A percentile compares a stretch with the other conserved stretches of the same genome.
Conservation (phyloP, 2,888 invertebrate genomes). For the Leistus spinibarbis region DNA sequence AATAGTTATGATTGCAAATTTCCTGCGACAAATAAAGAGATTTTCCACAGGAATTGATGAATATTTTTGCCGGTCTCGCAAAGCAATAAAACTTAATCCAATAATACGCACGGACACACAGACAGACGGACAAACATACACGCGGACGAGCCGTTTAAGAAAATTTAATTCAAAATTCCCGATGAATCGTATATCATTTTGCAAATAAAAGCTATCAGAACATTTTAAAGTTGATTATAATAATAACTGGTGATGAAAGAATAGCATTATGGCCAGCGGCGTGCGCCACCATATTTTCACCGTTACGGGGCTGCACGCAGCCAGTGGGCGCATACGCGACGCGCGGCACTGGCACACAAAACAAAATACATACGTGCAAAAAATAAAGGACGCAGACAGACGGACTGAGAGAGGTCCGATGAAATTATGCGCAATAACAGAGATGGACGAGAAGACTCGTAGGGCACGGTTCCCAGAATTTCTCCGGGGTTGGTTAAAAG, state of each 20-base stretch:
- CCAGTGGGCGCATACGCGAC: too few relatives aligned
- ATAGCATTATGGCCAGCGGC: not conserved
- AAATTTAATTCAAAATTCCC: not conserved
- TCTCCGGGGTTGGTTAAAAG: too few relatives aligned
- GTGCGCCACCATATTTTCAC: too few relatives aligned
- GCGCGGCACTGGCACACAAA: too few relatives aligned
- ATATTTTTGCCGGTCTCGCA: not conserved
- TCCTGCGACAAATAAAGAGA: too few relatives aligned
- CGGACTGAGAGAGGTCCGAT: conserved; percentile 44
- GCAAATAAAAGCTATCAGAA: not conserved
- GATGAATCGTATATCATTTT: not conserved
- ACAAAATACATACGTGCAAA: not conserved
- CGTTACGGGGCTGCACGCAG: too few relatives aligned
- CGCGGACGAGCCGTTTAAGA: too few relatives aligned
- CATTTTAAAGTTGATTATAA: not conserved
- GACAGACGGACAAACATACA: too few relatives aligned
- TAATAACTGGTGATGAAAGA: not conserved
- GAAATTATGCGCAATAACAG: conserved; percentile 55
- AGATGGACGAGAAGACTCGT: conserved; percentile 44
- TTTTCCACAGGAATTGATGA: too few relatives aligned
- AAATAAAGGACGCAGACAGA: not conserved
- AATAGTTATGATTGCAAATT: too few relatives aligned
- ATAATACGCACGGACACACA: not conserved
- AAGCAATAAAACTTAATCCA: not conserved
- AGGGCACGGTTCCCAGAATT: too few relatives aligned